A percentile compares a stretch with the other conserved stretches of the same genome.
Evolutionary conservation across 1,140 invertebrate species (phyloP).

Genomic region (Drosophila pallidifrons): DNA sequence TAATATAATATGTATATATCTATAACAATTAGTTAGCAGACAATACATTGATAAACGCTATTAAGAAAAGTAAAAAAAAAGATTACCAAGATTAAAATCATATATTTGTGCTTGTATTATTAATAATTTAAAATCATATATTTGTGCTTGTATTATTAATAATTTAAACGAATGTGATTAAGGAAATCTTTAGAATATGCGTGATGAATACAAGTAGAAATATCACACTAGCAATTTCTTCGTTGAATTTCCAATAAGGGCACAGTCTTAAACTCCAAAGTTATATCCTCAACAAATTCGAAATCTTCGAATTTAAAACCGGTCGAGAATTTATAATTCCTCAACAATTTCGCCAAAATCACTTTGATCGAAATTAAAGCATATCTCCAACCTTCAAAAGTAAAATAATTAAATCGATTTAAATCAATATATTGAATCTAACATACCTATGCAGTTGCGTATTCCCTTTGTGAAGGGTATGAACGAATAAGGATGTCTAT

Average conservation of each 20-base stretch:
- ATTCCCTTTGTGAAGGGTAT: conserved; percentile 81
- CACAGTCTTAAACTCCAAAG: conserved; percentile 65
- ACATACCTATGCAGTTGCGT: conserved; percentile 78
- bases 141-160: too few species aligned
- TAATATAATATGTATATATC: too few species aligned
- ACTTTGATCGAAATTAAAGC: conserved; percentile 73
- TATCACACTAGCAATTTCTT: conserved; percentile 3
- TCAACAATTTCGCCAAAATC: conserved; percentile 66
- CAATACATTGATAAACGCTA: too few species aligned
- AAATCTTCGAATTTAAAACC: conserved; percentile 71
- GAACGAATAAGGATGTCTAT: conserved; percentile 73
- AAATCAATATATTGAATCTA: background rate
- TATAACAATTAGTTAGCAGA: too few species aligned
- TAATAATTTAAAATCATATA: too few species aligned
- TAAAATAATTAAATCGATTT: background rate
- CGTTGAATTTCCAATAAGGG: conserved; percentile 57
- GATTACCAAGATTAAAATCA: too few species aligned
- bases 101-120: too few species aligned
- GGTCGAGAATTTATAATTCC: conserved; percentile 70
- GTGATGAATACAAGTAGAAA: too few species aligned
- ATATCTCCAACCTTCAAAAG: conserved; percentile 73
- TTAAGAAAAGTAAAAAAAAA: too few species aligned
- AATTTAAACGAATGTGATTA: too few species aligned
- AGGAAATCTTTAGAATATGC: too few species aligned
- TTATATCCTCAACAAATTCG: conserved; percentile 75